A percentile compares a stretch with the other conserved stretches of the same genome.
Conservation (phyloP, 2,113 vertebrate species). For the Brachyistius frenatus region DNA sequence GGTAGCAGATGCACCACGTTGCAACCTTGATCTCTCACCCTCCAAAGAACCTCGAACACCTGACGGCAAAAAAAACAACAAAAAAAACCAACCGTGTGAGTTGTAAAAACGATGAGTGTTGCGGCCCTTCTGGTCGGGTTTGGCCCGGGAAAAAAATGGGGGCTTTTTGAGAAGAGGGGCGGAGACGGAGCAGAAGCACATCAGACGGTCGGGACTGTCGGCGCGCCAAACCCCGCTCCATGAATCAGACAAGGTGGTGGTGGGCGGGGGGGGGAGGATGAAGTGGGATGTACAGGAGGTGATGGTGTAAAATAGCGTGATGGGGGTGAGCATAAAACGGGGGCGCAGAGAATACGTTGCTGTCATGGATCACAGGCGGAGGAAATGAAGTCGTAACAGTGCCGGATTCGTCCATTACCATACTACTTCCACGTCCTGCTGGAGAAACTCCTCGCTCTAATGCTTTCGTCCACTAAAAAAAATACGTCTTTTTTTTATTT, state of each 20-base stretch:
- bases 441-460: slow-evolving; percentile 9
- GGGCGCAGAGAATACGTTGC: slow-evolving; percentile 31
- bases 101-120: slow-evolving; percentile 31
- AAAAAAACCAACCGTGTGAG: slow-evolving; percentile 43
- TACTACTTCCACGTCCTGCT: background rate
- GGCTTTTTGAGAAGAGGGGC: background rate
- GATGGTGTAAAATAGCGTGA: slow-evolving; percentile 50
- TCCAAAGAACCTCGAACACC: slow-evolving; percentile 23
- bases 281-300: slow-evolving; percentile 37
- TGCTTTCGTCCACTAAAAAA: background rate
- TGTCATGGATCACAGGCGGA: slow-evolving; percentile 62
- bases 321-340: slow-evolving; percentile 47
- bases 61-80: slow-evolving; percentile 38
- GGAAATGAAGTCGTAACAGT: slow-evolving; percentile 67
- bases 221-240: slow-evolving; percentile 24
- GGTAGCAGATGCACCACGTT: slow-evolving; percentile 30
- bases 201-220: slow-evolving; percentile 38
- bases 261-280: slow-evolving; percentile 11
- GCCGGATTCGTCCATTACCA: slow-evolving; percentile 40
- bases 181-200: slow-evolving; percentile 24
- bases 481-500: background rate
- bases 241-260: slow-evolving; percentile 60
- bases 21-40: slow-evolving; percentile 51
- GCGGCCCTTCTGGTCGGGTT: slow-evolving; percentile 52
- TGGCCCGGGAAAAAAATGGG: slow-evolving; percentile 36